phyloP scores from a whole-genome alignment of 2,797 vertebrate species.

The Enteromius thamalakanensis region DNA sequence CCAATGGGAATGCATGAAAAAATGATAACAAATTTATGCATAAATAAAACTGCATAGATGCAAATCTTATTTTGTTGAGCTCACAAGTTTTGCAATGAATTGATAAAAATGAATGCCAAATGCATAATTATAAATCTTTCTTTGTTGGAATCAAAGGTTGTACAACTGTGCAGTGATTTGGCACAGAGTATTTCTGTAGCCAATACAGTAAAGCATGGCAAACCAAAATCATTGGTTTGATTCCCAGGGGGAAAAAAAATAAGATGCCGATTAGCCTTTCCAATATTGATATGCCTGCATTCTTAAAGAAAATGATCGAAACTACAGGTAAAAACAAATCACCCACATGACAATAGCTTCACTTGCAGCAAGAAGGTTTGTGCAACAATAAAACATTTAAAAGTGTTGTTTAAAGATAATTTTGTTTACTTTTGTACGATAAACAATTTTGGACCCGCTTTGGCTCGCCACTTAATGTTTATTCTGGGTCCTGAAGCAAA shows the following conservation, averaged over 20 bases:
- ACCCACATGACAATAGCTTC: background rate
- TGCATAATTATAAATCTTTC: background rate
- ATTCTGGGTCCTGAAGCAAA: slow-evolving; percentile 3
- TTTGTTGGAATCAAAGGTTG: background rate
- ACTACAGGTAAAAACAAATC: background rate
- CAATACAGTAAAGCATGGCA: background rate
- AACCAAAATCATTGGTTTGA: background rate
- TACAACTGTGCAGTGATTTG: background rate
- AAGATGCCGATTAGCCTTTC: background rate
- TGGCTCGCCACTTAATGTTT: background rate
- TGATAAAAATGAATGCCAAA: background rate
- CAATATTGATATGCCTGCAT: background rate
- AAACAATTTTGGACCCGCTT: background rate
- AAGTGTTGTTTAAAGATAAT: background rate
- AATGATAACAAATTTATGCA: background rate
- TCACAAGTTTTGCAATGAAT: background rate
- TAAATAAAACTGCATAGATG: too few species aligned
- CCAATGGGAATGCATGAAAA: background rate
- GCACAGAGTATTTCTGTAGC: background rate
- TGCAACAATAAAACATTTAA: background rate
- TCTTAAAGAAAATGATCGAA: background rate
- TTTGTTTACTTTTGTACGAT: slow-evolving; percentile 6
- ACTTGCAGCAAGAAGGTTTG: background rate
- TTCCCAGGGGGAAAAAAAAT: too few species aligned
- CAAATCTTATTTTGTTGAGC: background rate